Percentiles rank a stretch among this genome's conserved stretches.
Conservation (phyloP, 2,113 vertebrate species). For the Ailurus styani region DNA sequence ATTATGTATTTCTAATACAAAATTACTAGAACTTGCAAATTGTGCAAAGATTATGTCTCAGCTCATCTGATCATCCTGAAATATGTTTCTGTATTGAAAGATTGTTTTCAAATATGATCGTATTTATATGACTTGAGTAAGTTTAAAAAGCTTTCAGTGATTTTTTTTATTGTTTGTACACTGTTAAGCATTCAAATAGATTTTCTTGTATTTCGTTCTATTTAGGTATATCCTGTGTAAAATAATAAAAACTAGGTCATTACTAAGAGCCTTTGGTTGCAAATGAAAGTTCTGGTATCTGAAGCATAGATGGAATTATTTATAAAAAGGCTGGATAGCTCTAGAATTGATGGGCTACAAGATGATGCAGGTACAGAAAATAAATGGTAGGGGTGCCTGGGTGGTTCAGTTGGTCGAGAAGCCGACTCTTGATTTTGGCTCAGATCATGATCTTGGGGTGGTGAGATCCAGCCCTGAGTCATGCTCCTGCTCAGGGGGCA, state of each 20-base stretch:
- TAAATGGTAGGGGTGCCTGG: background rate
- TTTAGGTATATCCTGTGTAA: background rate
- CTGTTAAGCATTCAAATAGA: background rate
- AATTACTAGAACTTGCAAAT: background rate
- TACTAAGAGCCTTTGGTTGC: background rate
- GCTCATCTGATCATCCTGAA: background rate
- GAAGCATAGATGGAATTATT: background rate
- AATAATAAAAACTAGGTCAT: background rate
- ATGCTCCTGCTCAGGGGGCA: background rate
- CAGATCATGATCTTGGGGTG: background rate
- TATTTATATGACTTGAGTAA: background rate
- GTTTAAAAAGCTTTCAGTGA: background rate
- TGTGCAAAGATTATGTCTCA: background rate
- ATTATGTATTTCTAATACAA: background rate
- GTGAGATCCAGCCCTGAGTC: background rate
- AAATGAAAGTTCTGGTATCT: background rate
- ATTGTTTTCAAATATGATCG: background rate
- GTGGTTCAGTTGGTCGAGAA: background rate
- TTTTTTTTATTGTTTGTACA: background rate
- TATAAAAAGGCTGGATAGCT: background rate
- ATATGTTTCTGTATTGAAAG: background rate
- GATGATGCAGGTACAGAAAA: background rate
- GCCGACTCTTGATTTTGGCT: background rate
- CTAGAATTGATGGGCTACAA: background rate
- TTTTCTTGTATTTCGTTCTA: background rate